A percentile compares a stretch with the other conserved stretches of the same genome.
Evolutionary conservation across 2,113 vertebrate genomes (phyloP).

Genomic region (Oncorhynchus tshawytscha): DNA sequence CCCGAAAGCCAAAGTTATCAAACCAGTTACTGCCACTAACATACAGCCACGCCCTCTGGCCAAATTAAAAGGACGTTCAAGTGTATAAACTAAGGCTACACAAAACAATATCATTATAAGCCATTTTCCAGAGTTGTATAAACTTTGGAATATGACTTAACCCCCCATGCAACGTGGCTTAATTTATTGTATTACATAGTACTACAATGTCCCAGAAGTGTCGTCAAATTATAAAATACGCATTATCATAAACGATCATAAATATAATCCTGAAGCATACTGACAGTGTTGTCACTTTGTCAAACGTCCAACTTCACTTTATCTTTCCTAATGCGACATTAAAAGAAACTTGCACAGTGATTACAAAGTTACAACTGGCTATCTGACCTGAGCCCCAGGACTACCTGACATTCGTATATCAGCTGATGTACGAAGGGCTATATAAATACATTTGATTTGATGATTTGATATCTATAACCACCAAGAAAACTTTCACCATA

Average conservation of each 20-base stretch:
- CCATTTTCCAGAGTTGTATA: neutral
- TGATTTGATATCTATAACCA: too few species aligned
- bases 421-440: too few species aligned
- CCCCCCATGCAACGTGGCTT: too few species aligned
- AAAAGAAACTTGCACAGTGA: neutral
- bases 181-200: neutral
- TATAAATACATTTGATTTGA: too few species aligned
- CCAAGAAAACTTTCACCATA: neutral
- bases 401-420: too few species aligned
- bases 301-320: neutral
- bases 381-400: too few species aligned
- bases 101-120: neutral
- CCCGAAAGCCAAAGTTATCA: slow-evolving; percentile 38
- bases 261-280: neutral
- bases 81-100: neutral
- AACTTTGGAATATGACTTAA: too few species aligned
- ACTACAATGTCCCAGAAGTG: neutral
- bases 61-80: slow-evolving; percentile 1
- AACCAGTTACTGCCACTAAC: slow-evolving; percentile 53
- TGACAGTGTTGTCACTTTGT: neutral
- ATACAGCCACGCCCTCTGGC: slow-evolving; percentile 53
- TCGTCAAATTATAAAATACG: neutral
- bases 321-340: neutral
- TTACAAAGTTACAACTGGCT: neutral
- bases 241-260: neutral